These are phyloP conservation scores for Acanthosepion pharaonis DNA, from an alignment of 2,888 invertebrate genomes.

Conservation along the genomic window DNA sequence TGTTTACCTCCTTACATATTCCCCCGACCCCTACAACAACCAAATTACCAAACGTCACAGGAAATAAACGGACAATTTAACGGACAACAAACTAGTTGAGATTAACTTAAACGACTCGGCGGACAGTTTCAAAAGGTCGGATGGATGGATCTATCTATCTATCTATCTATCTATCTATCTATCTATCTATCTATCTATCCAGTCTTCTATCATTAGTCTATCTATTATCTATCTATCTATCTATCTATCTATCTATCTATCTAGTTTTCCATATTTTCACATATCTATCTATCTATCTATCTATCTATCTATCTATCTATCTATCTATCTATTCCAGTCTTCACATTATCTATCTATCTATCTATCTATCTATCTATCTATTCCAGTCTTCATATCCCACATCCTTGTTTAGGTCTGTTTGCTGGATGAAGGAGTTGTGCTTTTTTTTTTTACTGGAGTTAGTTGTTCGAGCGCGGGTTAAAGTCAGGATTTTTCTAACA, in stretches of 20 bases:
- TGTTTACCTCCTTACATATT: background rate
- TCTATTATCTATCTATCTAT: background rate
- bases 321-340: background rate
- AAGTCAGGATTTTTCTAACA: too few species aligned
- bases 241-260: background rate
- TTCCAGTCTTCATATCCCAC: background rate
- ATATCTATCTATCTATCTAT: conserved; percentile 12
- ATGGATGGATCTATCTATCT: background rate
- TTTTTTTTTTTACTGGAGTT: too few species aligned
- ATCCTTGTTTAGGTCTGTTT: background rate
- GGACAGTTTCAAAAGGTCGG: conserved; percentile 12
- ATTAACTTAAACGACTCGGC: conserved; percentile 33
- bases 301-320: background rate
- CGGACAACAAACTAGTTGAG: conserved; percentile 33
- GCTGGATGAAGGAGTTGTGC: too few species aligned
- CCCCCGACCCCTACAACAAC: background rate
- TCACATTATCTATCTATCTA: background rate
- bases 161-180: background rate
- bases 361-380: background rate
- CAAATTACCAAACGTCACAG: background rate
- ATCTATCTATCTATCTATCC: background rate
- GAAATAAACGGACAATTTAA: conserved; percentile 33
- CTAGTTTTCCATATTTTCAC: too few species aligned
- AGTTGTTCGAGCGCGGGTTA: too few species aligned
- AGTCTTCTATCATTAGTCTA: too few species aligned